Evolutionary conservation across 2,797 vertebrate genomes (phyloP).

Genomic region (Eulemur rubriventer): DNA sequence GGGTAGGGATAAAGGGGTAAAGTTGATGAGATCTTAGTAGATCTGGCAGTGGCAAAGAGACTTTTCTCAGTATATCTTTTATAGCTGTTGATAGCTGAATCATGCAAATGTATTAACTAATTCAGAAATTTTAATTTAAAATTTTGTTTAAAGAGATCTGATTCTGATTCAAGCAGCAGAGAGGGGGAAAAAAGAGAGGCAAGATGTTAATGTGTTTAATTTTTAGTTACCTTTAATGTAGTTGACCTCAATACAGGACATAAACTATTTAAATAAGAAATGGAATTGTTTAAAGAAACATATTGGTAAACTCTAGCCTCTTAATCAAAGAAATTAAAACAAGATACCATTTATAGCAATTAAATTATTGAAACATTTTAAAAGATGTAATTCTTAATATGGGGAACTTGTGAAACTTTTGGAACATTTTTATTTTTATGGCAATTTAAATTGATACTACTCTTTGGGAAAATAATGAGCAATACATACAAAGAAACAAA

Average conservation of each 20-base stretch:
- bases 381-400: slow-evolving; percentile 13
- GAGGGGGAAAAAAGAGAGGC: background rate
- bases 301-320: background rate
- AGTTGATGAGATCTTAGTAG: background rate
- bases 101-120: background rate
- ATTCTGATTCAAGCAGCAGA: background rate
- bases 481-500: background rate
- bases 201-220: background rate
- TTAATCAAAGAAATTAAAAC: slow-evolving; percentile 34
- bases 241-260: background rate
- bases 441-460: background rate
- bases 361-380: slow-evolving; percentile 21
- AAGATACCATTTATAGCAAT: background rate
- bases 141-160: background rate
- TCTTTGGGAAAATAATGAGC: background rate
- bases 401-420: background rate
- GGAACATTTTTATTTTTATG: slow-evolving; percentile 17
- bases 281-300: background rate
- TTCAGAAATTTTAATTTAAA: background rate
- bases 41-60: background rate
- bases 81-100: background rate
- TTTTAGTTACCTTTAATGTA: slow-evolving; percentile 29
- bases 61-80: background rate
- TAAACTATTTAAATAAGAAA: slow-evolving; percentile 15
- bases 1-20: background rate